These are phyloP conservation scores for Cranoglanis bouderius DNA, from an alignment of 2,113 vertebrate genomes.

Conservation along the genomic window DNA sequence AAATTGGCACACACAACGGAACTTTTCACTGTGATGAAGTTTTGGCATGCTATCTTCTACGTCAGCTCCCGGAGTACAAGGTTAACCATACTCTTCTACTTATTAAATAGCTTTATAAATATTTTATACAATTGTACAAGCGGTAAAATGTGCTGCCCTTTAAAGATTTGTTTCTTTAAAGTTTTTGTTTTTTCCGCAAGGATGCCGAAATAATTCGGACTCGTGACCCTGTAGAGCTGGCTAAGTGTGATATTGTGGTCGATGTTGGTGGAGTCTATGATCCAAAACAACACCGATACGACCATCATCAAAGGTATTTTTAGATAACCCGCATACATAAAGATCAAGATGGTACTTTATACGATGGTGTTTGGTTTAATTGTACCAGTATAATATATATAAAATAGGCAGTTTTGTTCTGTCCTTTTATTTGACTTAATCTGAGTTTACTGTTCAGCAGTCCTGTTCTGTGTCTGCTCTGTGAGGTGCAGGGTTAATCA, in stretches of 20 bases:
- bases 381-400: background rate
- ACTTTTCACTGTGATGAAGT: slow-evolving; percentile 95
- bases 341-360: background rate
- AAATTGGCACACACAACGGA: slow-evolving; percentile 91
- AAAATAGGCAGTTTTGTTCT: background rate
- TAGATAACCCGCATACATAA: too few relatives aligned
- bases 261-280: slow-evolving; percentile 93
- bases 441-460: background rate
- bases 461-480: background rate
- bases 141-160: background rate
- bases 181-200: slow-evolving; percentile 62
- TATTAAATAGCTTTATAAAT: background rate
- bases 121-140: background rate
- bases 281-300: slow-evolving; percentile 83
- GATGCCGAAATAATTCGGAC: slow-evolving; percentile 87
- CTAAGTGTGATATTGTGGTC: slow-evolving; percentile 85
- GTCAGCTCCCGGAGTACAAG: slow-evolving; percentile 84
- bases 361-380: background rate
- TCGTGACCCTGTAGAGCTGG: slow-evolving; percentile 78
- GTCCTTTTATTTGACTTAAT: background rate
- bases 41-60: slow-evolving; percentile 86
- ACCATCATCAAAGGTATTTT: slow-evolving; percentile 91
- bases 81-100: slow-evolving; percentile 61
- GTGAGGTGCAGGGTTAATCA: background rate
- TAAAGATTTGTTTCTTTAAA: background rate